A percentile compares a stretch with the other conserved stretches of the same genome.
These are phyloP conservation scores for Morinoia aosen DNA, from an alignment of 2,888 invertebrate genomes.

Conservation along the genomic window DNA sequence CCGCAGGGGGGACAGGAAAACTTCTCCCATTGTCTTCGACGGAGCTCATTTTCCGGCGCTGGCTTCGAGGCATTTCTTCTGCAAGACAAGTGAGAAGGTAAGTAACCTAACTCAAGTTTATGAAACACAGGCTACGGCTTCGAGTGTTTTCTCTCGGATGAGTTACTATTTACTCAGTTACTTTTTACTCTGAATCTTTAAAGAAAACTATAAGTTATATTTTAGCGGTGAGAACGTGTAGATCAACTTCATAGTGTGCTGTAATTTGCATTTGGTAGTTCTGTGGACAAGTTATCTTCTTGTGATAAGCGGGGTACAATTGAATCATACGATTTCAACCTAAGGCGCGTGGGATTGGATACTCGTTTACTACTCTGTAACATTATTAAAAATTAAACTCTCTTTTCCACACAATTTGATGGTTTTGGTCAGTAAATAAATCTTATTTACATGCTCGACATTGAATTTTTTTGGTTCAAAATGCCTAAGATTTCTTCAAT, in stretches of 20 bases:
- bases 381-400: too few species aligned
- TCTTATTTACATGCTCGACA: too few species aligned
- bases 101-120: not conserved
- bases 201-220: not conserved
- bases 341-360: too few species aligned
- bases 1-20: not conserved
- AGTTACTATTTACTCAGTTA: not conserved
- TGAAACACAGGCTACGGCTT: not conserved
- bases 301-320: too few species aligned
- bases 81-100: slow-evolving; percentile 6
- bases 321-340: too few species aligned
- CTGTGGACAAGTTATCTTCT: too few species aligned
- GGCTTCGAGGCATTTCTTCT: not conserved
- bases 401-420: too few species aligned
- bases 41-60: slow-evolving; percentile 4
- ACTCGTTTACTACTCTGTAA: too few species aligned
- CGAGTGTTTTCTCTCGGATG: not conserved
- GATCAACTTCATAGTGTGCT: not conserved
- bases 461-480: too few species aligned
- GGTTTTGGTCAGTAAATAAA: too few species aligned
- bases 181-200: not conserved
- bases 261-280: too few species aligned
- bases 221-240: not conserved
- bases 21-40: slow-evolving; percentile 18
- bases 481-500: too few species aligned